Evolutionary conservation across 2,113 vertebrate species (phyloP).

Genomic region (Eulemur macaco): DNA sequence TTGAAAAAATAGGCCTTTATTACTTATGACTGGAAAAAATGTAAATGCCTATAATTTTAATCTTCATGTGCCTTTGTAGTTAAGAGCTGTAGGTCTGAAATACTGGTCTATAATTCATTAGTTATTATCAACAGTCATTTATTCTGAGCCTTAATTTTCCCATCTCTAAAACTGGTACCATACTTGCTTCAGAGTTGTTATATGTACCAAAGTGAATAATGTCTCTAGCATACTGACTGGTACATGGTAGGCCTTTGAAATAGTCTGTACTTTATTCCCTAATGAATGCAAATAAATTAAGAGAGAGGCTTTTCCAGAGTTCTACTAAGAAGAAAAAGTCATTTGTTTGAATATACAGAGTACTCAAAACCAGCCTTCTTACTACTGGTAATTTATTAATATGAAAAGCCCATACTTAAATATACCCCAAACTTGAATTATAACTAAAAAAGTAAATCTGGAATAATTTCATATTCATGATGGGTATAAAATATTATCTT

Average conservation of each 20-base stretch:
- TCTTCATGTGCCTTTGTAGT: not conserved
- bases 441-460: not conserved
- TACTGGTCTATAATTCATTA: not conserved
- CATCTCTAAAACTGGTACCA: not conserved
- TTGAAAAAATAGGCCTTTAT: not conserved
- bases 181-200: not conserved
- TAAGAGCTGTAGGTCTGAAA: not conserved
- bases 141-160: not conserved
- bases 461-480: not conserved
- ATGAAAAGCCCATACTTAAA: not conserved
- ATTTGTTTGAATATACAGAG: not conserved
- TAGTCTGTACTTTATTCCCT: not conserved
- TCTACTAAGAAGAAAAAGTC: not conserved
- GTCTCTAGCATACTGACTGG: not conserved
- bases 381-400: not conserved
- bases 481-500: not conserved
- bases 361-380: not conserved
- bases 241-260: not conserved
- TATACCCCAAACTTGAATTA: not conserved
- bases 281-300: not conserved
- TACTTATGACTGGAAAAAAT: constrained; percentile 1
- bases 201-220: not conserved
- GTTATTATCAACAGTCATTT: not conserved
- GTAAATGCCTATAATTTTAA: not conserved
- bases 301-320: not conserved